Evolutionary conservation across 1,140 invertebrate genomes (phyloP), one percentile per base, ranked within the genome.

Genomic region (Caerostris extrusa): DNA sequence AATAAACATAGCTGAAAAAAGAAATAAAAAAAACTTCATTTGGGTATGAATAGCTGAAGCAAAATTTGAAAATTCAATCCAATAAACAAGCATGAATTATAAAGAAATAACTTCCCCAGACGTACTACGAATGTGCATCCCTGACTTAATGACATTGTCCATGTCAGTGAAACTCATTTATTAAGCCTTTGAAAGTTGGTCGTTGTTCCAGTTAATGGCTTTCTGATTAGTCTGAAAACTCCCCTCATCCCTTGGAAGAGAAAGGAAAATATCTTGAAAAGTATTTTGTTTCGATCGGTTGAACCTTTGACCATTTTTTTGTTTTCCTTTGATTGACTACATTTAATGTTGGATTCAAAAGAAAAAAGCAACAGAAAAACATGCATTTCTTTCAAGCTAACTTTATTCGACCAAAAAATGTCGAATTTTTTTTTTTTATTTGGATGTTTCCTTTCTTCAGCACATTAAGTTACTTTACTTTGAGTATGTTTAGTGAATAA

Each of bases 111-210:
- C n/a, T n/a, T n/a, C n/a, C n/a, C n/a, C n/a, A n/a, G n/a, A n/a
- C n/a, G n/a, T n/a, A n/a, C n/a, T 82, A 55, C 77, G 77, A 53
- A 82, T 34, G 77, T 53, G 34, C 77, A 55, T 82, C 77, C 5
- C n/a, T 58, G 83, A 60, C 55, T 86, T 88, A 88, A 88, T 88
- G 86, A 64, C 86, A 61, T 67, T 67, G 86, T 88, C 86, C 86
- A 53, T 88, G 86, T 88, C 86, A 88, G n/a, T 34, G 58, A 19
- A 67, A 12, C 86, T 88, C 58, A 88, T 88, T 88, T 64, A 88
- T 88, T 64, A 88, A 67, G 34, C 17, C 58, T 12, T 5, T 19
- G 34, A 88, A 88, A 88, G 86, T 67, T 56, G 55, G 7, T 55
- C 86, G 60, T 17, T 88, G 58, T 69, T 64, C 86, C 55, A 14